Conservation (phyloP, 2,888 invertebrate genomes). For the Cylloceria caligata region DNA sequence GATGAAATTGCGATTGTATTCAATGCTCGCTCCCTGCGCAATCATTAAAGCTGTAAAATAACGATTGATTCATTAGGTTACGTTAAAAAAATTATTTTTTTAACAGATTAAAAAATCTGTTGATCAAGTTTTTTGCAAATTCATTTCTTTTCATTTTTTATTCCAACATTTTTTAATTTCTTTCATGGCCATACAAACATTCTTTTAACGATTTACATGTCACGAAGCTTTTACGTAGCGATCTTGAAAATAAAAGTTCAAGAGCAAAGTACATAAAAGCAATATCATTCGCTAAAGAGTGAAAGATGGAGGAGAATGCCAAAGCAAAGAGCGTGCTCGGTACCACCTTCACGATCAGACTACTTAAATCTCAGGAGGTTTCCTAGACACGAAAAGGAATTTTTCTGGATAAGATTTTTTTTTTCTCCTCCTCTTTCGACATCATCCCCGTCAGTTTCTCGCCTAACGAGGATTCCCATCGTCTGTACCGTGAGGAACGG, state of each 20-base stretch:
- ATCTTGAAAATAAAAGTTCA: background rate
- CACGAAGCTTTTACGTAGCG: too few relatives aligned
- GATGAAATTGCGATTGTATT: too few relatives aligned
- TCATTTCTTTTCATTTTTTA: too few relatives aligned
- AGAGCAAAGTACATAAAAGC: background rate
- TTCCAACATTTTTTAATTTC: too few relatives aligned
- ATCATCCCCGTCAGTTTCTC: slow-evolving; percentile 50
- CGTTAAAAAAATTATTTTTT: too few relatives aligned
- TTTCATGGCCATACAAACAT: too few relatives aligned
- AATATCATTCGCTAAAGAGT: background rate
- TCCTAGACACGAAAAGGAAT: slow-evolving; percentile 73
- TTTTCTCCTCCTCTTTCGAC: slow-evolving; percentile 36
- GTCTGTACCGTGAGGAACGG: slow-evolving; percentile 57
- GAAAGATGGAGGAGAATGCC: background rate
- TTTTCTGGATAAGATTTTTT: slow-evolving; percentile 72
- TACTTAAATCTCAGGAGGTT: slow-evolving; percentile 72
- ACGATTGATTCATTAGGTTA: too few relatives aligned
- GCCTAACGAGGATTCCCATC: slow-evolving; percentile 77
- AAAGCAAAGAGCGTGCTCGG: background rate
- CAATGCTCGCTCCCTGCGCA: too few relatives aligned
- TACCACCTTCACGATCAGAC: slow-evolving; percentile 50
- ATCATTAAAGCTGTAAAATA: too few relatives aligned
- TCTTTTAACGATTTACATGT: too few relatives aligned
- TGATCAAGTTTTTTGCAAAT: too few relatives aligned
- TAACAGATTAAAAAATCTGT: too few relatives aligned